Evolutionary conservation across 1,140 invertebrate species (phyloP), one percentile per base, ranked within the genome.

Genomic region (Tetranychus urticae): DNA sequence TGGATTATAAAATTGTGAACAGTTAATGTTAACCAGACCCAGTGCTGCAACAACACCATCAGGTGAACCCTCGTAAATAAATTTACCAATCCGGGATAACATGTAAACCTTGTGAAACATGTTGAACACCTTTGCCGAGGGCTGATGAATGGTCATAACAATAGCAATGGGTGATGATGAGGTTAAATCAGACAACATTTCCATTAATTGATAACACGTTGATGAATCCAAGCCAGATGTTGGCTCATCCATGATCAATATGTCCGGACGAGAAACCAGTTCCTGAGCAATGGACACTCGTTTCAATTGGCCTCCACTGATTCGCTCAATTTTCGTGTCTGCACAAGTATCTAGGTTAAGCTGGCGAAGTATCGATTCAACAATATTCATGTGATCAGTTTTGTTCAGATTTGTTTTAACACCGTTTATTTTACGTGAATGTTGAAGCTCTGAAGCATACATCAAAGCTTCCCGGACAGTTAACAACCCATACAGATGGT

Each of bases 381-480:
- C 46, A 13, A 60, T 13, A 13, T n/a, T 36, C 13, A 33, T 39
- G 46, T 52, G 47, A 37, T 60, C 33, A 50, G 7, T 31, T 52
- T 8, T 52, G 2, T 1, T n/a, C 2, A n/a, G 2, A 58, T n/a
- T 58, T 14, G 23, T 7, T n/a, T 7, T 1, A 46, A 6, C 4
- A 23, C 34, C 57, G n/a, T 58, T 46, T 5, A 45, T 34, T 13
- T 14, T 58, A 10, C 14, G 23, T 6, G 47, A 56, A 62, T 61
- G 67, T 75, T 93, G 93, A 1, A 94, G 77, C 72, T 91, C 89
- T 2, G 89, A 89, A 4, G 89, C 87, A 23, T 89, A 82, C 68
- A 79, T 81, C 84, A 94, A 88, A 6, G 87, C 82, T 72, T 96
- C 89, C 60, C 78, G 77, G 6, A 93, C 87, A 0, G 85, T 87